These are phyloP conservation scores for Olivierus martensii DNA, from an alignment of 1,140 invertebrate species.

Conservation along the genomic window DNA sequence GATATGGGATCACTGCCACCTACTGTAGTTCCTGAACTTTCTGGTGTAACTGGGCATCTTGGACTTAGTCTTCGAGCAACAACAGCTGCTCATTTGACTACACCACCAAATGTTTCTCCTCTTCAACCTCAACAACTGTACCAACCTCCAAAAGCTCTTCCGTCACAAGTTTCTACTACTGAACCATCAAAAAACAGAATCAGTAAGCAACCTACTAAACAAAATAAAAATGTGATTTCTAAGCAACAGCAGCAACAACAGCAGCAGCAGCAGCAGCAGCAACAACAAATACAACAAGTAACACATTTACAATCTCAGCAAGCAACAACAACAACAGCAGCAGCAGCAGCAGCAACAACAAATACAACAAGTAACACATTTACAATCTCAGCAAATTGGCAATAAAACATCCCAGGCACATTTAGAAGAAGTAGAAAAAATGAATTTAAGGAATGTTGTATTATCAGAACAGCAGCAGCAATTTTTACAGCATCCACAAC, in stretches of 20 bases:
- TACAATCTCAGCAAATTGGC: constrained; percentile 10
- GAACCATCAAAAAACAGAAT: not conserved
- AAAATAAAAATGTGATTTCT: not conserved
- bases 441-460: constrained; percentile 6
- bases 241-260: constrained; percentile 27
- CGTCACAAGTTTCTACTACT: not conserved
- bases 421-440: constrained; percentile 10
- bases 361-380: constrained; percentile 10
- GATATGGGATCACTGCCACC: constrained; percentile 6
- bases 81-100: not conserved
- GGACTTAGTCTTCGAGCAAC: not conserved
- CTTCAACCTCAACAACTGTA: constrained; percentile 9
- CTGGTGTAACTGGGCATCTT: constrained; percentile 5
- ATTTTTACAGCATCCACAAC: constrained; percentile 25
- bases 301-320: constrained; percentile 13
- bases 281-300: constrained; percentile 18
- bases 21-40: constrained; percentile 6
- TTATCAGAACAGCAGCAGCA: constrained; percentile 21
- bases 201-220: not conserved
- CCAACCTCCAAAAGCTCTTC: constrained; percentile 5
- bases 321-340: constrained; percentile 26
- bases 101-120: not conserved
- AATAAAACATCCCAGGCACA: constrained; percentile 5
- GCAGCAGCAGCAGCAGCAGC: constrained; percentile 23
- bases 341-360: constrained; percentile 24